Percentiles rank a stretch among this genome's conserved stretches.
Conservation (phyloP, 1,140 invertebrate species). For the Calliphora vicina region DNA sequence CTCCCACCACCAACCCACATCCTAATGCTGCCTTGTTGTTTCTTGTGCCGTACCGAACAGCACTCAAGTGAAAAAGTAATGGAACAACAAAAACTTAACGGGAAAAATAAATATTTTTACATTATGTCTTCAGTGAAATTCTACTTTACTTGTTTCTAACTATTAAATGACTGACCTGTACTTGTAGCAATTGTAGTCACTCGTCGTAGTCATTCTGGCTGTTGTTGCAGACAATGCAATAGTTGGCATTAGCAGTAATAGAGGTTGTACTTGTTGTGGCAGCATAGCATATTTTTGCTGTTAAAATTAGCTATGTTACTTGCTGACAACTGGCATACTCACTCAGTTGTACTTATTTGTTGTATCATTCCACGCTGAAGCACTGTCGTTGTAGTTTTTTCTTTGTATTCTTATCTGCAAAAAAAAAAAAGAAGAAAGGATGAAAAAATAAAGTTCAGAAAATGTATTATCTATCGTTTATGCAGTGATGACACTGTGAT, state of each 20-base stretch:
- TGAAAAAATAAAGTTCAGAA: not conserved
- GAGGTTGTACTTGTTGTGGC: not conserved
- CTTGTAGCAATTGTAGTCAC: not conserved
- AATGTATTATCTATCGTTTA: not conserved
- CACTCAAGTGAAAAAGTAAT: not conserved
- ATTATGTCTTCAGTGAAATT: not conserved
- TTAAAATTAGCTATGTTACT: not conserved
- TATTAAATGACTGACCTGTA: not conserved
- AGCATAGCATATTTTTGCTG: not conserved
- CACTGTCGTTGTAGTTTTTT: not conserved
- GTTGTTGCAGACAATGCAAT: not conserved
- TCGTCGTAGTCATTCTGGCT: not conserved
- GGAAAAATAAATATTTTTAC: slow-evolving; percentile 17
- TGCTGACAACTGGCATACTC: not conserved
- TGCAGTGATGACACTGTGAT: not conserved
- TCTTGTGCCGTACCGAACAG: not conserved
- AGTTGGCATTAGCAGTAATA: too few species aligned
- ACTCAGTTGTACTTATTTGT: not conserved
- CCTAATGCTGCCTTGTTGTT: too few species aligned
- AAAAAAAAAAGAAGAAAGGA: not conserved
- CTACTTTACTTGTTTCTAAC: not conserved
- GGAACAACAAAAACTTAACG: not conserved
- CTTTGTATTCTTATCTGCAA: not conserved
- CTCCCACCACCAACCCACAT: not conserved
- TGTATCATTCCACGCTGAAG: not conserved